A percentile compares a stretch with the other conserved stretches of the same genome.
Evolutionary conservation across 2,797 vertebrate genomes (phyloP).

Genomic region (Oreochromis mossambicus): DNA sequence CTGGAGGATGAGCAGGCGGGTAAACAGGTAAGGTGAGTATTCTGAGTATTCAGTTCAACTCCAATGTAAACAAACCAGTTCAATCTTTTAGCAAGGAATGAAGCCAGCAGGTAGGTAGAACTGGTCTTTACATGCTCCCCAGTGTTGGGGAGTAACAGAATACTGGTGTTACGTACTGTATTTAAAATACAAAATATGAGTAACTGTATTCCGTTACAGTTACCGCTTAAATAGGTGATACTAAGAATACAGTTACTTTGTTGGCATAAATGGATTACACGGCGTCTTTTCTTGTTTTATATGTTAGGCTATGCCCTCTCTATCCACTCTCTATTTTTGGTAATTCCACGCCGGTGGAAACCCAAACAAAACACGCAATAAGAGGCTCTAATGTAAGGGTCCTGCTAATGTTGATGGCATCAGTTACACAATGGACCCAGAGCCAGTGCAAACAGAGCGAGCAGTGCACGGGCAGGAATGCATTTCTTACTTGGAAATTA

Average conservation of each 20-base stretch:
- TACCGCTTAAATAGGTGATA: not conserved
- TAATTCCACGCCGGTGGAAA: not conserved
- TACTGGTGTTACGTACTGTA: not conserved
- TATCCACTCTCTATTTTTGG: not conserved
- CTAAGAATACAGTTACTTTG: not conserved
- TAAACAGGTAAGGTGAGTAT: not conserved
- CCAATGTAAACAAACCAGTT: not conserved
- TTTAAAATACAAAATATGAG: not conserved
- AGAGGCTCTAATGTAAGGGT: not conserved
- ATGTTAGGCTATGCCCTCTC: not conserved
- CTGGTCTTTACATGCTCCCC: not conserved
- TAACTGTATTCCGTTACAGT: not conserved
- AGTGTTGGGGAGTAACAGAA: not conserved
- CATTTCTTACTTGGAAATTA: not conserved
- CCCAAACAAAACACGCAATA: not conserved
- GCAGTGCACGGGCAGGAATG: not conserved
- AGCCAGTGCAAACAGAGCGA: not conserved
- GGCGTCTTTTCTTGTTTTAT: accelerated
- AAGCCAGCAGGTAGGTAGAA: not conserved
- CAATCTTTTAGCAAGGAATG: not conserved
- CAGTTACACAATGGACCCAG: not conserved
- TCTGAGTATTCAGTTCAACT: not conserved
- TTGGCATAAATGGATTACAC: not conserved
- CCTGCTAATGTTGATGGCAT: not conserved
- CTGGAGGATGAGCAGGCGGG: not conserved